These are phyloP conservation scores for Cliona cf. orientalis DNA, from an alignment of 37 sponge, comb jelly and placozoan genomes.

Conservation along the genomic window DNA sequence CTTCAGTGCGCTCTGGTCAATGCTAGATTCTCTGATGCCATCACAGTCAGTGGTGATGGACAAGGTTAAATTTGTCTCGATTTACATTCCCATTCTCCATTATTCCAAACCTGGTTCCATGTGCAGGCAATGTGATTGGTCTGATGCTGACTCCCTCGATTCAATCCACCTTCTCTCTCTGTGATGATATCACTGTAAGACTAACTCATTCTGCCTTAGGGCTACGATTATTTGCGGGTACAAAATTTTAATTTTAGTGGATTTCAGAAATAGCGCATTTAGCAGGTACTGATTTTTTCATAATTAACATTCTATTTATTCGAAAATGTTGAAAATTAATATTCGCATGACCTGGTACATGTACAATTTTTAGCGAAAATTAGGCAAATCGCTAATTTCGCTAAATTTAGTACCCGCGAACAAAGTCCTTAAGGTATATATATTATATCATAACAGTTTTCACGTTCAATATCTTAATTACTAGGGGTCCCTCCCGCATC, in stretches of 20 bases:
- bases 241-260: too few species aligned
- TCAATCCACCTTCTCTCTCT: not conserved
- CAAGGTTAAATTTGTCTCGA: constrained; percentile 13
- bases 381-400: too few species aligned
- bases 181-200: too few species aligned
- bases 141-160: constrained; percentile 32
- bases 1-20: constrained; percentile 42
- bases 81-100: not conserved
- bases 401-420: too few species aligned
- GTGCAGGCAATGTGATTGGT: constrained; percentile 53
- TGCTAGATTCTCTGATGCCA: constrained; percentile 44
- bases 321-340: not conserved
- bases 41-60: constrained; percentile 50
- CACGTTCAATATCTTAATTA: not conserved
- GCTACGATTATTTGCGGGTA: too few species aligned
- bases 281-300: not conserved
- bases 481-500: constrained; percentile 22
- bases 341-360: too few species aligned
- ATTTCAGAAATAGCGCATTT: too few species aligned
- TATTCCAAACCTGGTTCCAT: not conserved
- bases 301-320: not conserved
- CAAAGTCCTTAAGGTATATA: too few species aligned
- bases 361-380: too few species aligned
- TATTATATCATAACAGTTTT: too few species aligned
- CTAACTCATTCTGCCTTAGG: too few species aligned